Evolutionary conservation across 2,888 invertebrate genomes (phyloP).

Genomic region (Conus canariensis): DNA sequence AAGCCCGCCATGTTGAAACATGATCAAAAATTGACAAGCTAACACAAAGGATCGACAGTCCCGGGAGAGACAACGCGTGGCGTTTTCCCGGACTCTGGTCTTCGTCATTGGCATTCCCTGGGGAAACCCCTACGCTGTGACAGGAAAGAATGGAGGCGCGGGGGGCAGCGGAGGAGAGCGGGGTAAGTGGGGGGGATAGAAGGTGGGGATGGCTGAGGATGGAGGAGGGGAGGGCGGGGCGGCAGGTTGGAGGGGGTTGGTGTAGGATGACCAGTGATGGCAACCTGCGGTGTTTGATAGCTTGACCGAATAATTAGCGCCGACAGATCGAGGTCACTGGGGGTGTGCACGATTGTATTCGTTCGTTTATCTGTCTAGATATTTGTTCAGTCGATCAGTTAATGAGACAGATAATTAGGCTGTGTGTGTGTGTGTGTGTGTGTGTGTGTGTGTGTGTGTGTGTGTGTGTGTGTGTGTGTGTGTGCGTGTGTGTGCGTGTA

Average conservation of each 20-base stretch:
- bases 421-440: no score
- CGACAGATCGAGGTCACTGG: no score
- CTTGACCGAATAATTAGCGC: no score
- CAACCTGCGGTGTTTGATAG: neutral
- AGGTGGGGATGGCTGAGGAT: neutral
- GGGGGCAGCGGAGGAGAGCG: neutral
- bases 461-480: no score
- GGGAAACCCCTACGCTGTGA: neutral
- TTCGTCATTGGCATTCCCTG: slow-evolving; percentile 31
- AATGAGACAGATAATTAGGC: no score
- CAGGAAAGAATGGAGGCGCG: no score
- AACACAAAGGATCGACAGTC: neutral
- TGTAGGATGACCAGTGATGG: neutral
- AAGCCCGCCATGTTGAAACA: neutral
- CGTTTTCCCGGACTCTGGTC: slow-evolving; percentile 4
- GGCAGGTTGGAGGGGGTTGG: neutral
- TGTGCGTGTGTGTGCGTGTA: no score
- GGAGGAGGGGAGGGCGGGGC: neutral
- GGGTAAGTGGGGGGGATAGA: neutral
- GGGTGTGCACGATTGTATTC: no score
- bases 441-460: no score
- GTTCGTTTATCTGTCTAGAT: no score
- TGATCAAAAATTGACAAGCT: slow-evolving; percentile 7
- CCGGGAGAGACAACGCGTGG: neutral
- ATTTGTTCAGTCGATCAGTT: no score